Base-by-base conservation (phyloP, 1,140 invertebrate species). In the Sesamia nonagrioides region DNA sequence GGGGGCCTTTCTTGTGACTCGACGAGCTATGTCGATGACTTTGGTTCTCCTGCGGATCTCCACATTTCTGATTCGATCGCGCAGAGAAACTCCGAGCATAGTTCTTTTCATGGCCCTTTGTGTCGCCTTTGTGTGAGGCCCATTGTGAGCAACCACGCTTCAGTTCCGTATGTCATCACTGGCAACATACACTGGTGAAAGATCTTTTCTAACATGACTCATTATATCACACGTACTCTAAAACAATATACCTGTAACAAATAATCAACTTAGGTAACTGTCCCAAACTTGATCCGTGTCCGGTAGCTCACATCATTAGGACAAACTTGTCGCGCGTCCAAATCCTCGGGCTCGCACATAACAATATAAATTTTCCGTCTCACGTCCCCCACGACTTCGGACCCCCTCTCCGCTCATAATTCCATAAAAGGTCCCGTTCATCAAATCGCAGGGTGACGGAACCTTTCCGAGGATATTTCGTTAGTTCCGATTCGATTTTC, bases 401-500 rank as follows among this genome's bases (percentile, higher is more conserved):
- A 77, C 74, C 45, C 35, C 48, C 45, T n/a, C 61, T 21, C 61
- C 42, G 27, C 61, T 77, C 74, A 77, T 77, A 77, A 77, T 77
- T 77, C 74, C 61, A 77, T 77, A 77, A 77, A 77, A 66, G 74
- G 74, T 66, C 60, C 35, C 74, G 74, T 77, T 66, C 74, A 77
- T 77, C 74, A 77, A 77, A 66, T 50, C 58, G 73, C 73, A 21
- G 73, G 73, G 73, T 56, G 74, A 66, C 45, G 61, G 45, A 77
- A 66, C 61, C 60, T 76, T 76, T 54, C 50, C 33, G 35, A 58
- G 74, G 60, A 88, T 91, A 91, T 92, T 94, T 90, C 88, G 90
- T 91, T 93, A 92, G 91, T 91, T 91, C 87, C 85, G 88, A 92
- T 93, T 89, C 87, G 84, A 91, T 92, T 91, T 90, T 92, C 89